Evolutionary conservation across 1,140 invertebrate genomes (phyloP).

Genomic region (Epicauta chinensis): DNA sequence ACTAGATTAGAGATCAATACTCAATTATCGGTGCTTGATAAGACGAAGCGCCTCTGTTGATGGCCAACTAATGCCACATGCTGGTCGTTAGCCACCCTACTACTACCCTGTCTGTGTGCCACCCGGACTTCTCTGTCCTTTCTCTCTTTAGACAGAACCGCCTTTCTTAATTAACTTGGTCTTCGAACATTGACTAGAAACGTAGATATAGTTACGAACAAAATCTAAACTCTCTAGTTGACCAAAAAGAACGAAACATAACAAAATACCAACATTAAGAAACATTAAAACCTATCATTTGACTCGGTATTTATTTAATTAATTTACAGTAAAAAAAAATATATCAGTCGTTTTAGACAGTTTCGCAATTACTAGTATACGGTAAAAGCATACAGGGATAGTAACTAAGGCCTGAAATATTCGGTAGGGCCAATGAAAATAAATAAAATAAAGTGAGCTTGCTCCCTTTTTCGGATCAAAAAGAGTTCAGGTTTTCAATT

Average conservation of each 20-base stretch:
- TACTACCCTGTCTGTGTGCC: slow-evolving; percentile 27
- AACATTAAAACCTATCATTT: too few relatives aligned
- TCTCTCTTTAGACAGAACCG: slow-evolving; percentile 15
- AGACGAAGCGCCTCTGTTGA: slow-evolving; percentile 29
- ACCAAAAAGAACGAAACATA: too few relatives aligned
- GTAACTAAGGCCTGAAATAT: slow-evolving; percentile 10
- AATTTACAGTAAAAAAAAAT: too few relatives aligned
- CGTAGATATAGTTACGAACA: too few relatives aligned
- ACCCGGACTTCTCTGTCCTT: slow-evolving; percentile 19
- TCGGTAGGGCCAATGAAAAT: slow-evolving; percentile 11
- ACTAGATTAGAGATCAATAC: slow-evolving; percentile 35
- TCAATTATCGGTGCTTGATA: slow-evolving; percentile 34
- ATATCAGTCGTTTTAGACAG: neutral
- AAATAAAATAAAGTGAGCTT: slow-evolving; percentile 21
- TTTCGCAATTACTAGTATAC: too few relatives aligned
- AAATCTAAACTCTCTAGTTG: too few relatives aligned
- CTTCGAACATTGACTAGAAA: neutral
- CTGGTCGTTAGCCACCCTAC: slow-evolving; percentile 31
- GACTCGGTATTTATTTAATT: too few relatives aligned
- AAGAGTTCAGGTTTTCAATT: slow-evolving; percentile 34
- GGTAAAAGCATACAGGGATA: slow-evolving; percentile 4
- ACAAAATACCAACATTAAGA: too few relatives aligned
- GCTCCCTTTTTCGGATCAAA: slow-evolving; percentile 15
- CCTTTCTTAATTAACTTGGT: slow-evolving; percentile 16
- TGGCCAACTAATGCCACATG: slow-evolving; percentile 32